Percentiles rank a stretch among this genome's conserved stretches.
Evolutionary conservation across 2,888 invertebrate species (phyloP).

Genomic region (Coleophora flavipennella): DNA sequence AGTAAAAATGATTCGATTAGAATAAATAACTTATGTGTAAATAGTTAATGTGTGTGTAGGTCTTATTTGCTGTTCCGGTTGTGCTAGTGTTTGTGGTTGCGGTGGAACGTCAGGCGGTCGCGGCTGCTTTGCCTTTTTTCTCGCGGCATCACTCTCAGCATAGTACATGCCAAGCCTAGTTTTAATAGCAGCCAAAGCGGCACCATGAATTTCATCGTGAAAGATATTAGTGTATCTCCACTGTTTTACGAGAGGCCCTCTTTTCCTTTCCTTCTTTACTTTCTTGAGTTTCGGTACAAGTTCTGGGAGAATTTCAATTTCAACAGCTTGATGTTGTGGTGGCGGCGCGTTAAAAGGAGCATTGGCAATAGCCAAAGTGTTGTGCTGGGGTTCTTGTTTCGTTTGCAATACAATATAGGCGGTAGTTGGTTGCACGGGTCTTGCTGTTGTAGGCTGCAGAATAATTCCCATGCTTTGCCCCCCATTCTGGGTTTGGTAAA

Average conservation of each 20-base stretch:
- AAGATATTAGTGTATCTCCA: constrained; percentile 73
- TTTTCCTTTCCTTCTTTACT: constrained; percentile 55
- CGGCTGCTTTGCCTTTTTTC: constrained; percentile 57
- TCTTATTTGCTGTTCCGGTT: constrained; percentile 45
- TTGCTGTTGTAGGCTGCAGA: constrained; percentile 46
- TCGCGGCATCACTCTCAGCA: constrained; percentile 63
- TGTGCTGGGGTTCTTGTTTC: constrained; percentile 51
- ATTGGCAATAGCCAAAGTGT: constrained; percentile 41
- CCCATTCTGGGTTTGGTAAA: constrained; percentile 58
- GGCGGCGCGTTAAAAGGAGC: constrained; percentile 23
- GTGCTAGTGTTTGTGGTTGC: constrained; percentile 27
- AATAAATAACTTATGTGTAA: constrained; percentile 28
- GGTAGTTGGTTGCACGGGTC: constrained; percentile 49
- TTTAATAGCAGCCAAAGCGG: constrained; percentile 66
- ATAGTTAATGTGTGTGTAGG: constrained; percentile 59
- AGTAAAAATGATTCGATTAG: background rate
- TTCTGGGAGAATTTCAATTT: constrained; percentile 27
- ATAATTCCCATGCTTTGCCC: constrained; percentile 59
- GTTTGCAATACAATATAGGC: constrained; percentile 60
- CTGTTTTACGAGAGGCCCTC: constrained; percentile 65
- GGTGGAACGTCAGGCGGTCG: constrained; percentile 46
- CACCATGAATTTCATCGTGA: constrained; percentile 70
- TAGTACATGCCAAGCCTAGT: constrained; percentile 67
- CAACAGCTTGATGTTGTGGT: constrained; percentile 2
- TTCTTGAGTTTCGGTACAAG: constrained; percentile 36